Evolutionary conservation across 1,140 invertebrate genomes (phyloP).

Genomic region (Protaetia brevitarsis): DNA sequence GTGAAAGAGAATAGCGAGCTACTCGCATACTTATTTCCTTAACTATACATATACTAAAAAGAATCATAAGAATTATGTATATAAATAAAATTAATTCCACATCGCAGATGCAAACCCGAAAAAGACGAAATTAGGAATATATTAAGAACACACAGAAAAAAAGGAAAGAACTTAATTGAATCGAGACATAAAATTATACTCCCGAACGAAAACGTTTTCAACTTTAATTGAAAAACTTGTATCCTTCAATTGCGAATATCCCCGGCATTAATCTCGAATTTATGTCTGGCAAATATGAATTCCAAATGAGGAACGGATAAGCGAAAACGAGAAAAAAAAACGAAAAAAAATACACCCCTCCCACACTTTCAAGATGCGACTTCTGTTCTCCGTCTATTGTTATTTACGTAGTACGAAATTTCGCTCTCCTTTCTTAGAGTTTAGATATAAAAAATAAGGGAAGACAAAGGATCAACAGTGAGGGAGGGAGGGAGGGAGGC

Average conservation of each 20-base stretch:
- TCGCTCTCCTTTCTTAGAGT: background rate
- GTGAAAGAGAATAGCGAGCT: too few relatives aligned
- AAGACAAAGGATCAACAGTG: background rate
- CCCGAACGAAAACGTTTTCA: slow-evolving; percentile 5
- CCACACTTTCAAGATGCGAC: background rate
- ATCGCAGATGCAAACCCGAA: background rate
- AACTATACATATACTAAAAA: too few relatives aligned
- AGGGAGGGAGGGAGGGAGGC: too few relatives aligned
- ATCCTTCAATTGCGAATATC: slow-evolving; percentile 4
- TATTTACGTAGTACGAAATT: background rate
- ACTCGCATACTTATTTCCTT: too few relatives aligned
- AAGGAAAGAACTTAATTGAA: slow-evolving; percentile 1
- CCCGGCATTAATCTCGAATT: background rate
- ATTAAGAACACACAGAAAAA: background rate
- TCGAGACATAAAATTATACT: background rate
- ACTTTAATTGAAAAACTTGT: slow-evolving; percentile 16
- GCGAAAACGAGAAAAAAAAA: background rate
- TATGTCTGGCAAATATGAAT: background rate
- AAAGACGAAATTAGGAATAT: background rate
- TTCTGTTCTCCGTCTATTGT: background rate
- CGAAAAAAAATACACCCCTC: too few relatives aligned
- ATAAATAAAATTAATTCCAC: background rate
- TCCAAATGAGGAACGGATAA: background rate
- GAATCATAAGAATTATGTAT: too few relatives aligned
- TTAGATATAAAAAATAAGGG: background rate